A percentile compares a stretch with the other conserved stretches of the same genome.
phyloP scores from a whole-genome alignment of 2,888 invertebrate species.

The Onthophagus sagittarius region DNA sequence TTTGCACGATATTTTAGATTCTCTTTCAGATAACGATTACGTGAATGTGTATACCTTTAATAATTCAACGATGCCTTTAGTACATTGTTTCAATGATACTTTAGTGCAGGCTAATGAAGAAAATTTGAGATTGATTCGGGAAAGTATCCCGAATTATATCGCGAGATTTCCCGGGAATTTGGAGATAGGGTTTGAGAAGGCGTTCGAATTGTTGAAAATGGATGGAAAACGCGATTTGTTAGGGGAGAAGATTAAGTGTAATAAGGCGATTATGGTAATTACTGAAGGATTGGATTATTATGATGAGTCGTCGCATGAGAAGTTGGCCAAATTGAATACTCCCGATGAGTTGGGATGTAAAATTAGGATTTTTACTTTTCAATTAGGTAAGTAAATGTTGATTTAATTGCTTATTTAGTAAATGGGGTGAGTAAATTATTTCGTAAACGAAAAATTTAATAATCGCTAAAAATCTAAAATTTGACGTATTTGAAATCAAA shows the following conservation, averaged over 20 bases:
- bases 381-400: no score
- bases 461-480: no score
- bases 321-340: constrained; percentile 43
- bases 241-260: constrained; percentile 54
- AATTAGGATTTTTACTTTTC: constrained; percentile 88
- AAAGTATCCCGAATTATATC: constrained; percentile 39
- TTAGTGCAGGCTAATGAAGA: constrained; percentile 53
- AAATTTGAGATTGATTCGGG: constrained; percentile 44
- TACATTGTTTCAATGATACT: constrained; percentile 82
- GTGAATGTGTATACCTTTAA: constrained; percentile 94
- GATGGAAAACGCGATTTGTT: constrained; percentile 23
- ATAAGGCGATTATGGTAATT: constrained; percentile 96
- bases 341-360: constrained; percentile 65
- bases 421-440: no score
- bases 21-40: constrained; percentile 95
- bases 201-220: constrained; percentile 74
- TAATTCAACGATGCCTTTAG: constrained; percentile 71
- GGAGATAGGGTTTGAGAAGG: constrained; percentile 55
- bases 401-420: no score
- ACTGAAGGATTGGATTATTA: constrained; percentile 96
- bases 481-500: no score
- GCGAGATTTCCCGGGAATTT: constrained; percentile 39
- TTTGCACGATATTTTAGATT: constrained; percentile 86
- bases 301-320: constrained; percentile 55
- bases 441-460: no score